Evolutionary conservation across 30 jellyfish, hydroid and myxozoan species (phyloP), one percentile per base, ranked within the genome.

Genomic region (Cassiopea andromeda): DNA sequence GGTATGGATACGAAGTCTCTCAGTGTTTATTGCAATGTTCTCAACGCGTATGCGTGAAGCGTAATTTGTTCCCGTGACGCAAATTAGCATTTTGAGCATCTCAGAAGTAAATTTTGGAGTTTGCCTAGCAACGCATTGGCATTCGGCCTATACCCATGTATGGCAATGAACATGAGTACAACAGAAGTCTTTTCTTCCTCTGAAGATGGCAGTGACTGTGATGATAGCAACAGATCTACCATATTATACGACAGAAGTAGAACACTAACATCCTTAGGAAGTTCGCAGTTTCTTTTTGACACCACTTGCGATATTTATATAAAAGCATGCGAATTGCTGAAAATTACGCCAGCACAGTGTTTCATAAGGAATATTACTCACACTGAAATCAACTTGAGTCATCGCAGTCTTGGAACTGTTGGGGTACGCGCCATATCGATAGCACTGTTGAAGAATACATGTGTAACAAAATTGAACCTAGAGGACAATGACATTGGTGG

Each of bases 341-440:
- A 83, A 46, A 78, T 70, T 19, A 69, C 75, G 17, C 91, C 91
- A 44, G 91, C 84, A 43, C 91, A 71, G 49, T 60, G 49, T 46
- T 83, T 83, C 78, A 60, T 83, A 27, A 69, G 79, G 75, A 47
- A 64, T 7, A 69, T 83, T n/a, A 70, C 91, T 1, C 85, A 83
- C 5, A 61, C 70, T 9, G 84, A 83, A 69, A 50, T 83, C 49
- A 82, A 69, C 49, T 80, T 83, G 3, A 59, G 91, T 43, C 91
- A 83, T 73, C 83, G 91, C 38, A 78, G 91, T 44, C 78, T 83
- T 27, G 84, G 91, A 15, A 79, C 91, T 13, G 60, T 68, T 12
- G 91, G 84, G 12, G 80, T 83, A 45, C 91, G 84, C 6, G 91
- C 91, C 75, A 58, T 73, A 16, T 73, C 83, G 6, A 83, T 83